A percentile compares a stretch with the other conserved stretches of the same genome.
Conservation (phyloP, 2,797 vertebrate species). For the Brotula barbata region DNA sequence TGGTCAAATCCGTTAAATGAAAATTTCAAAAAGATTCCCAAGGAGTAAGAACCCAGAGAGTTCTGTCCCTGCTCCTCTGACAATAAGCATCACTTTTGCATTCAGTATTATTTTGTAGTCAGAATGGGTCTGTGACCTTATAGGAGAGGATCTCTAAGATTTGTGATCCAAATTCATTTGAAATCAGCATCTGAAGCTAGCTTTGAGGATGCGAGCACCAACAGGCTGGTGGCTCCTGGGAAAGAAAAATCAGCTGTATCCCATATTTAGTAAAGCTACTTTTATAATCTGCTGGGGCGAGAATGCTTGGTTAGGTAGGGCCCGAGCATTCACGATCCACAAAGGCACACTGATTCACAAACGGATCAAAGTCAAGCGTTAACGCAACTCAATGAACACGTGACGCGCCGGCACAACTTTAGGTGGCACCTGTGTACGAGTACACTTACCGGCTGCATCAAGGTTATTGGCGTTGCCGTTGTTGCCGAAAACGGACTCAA, state of each 20-base stretch:
- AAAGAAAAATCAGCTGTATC: neutral
- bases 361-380: conserved; percentile 34
- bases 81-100: too few relatives aligned
- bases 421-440: conserved; percentile 26
- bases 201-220: too few relatives aligned
- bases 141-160: too few relatives aligned
- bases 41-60: too few relatives aligned
- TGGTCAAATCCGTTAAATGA: too few relatives aligned
- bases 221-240: too few relatives aligned
- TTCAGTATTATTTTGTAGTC: too few relatives aligned
- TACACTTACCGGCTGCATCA: conserved; percentile 86
- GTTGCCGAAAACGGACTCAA: conserved; percentile 96
- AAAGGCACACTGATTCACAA: conserved; percentile 3
- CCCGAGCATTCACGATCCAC: conserved; percentile 20
- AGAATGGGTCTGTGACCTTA: too few relatives aligned
- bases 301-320: conserved; percentile 1
- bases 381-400: neutral
- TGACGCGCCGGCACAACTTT: conserved; percentile 12
- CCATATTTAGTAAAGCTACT: neutral
- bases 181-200: neutral
- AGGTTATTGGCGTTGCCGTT: conserved; percentile 85
- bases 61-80: too few relatives aligned
- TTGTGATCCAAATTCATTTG: neutral
- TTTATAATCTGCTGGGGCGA: neutral
- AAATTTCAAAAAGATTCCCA: too few relatives aligned